Base-by-base conservation (phyloP, 2,888 invertebrate species). In the Tromatobia lineatoria region DNA sequence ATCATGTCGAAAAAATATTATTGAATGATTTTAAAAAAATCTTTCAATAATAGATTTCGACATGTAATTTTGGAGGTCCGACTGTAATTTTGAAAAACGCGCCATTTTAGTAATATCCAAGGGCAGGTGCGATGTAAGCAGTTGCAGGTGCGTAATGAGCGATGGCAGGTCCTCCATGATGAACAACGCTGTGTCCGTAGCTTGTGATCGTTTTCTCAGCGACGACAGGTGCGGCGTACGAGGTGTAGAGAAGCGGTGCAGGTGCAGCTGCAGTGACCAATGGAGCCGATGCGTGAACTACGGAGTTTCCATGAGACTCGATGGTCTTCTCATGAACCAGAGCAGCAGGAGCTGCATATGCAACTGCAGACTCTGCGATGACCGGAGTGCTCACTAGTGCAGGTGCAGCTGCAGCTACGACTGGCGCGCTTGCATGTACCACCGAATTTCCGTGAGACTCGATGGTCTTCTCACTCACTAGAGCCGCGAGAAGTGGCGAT, bases 331-430 rank as follows among this genome's bases (percentile, higher is more conserved):
- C 80, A 7, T 73, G 73, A 45, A 79, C 8, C 1, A 82, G 18
- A 29, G 75, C 20, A 23, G 84, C 81, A 82, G 93, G 93, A 2
- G 89, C 88, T 34, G 89, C 82, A 77, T 88, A 85, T 0, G 75
- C 77, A 15, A 87, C 45, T 45, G 73, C 61, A 57, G 66, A 25
- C 42, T 82, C 70, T n/a, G 78, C 85, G 74, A 84, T 47, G n/a
- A 83, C 18, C 38, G 83, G 83, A 3, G 85, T 52, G n/a, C 75
- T 42, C 54, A 69, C 20, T 7, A 75, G 10, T 0, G 77, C 66
- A 1, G 80, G 47, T 66, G 88, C 86, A 50, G 95, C 94, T 77
- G 94, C 94, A 83, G 95, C 94, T 77, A 94, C 94, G 82, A 95
- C 93, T 87, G 85, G 93, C 8, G 94, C 89, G 70, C 94, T 93